These are phyloP conservation scores for Campaea margaritaria DNA, from an alignment of 2,888 invertebrate genomes.

Conservation along the genomic window DNA sequence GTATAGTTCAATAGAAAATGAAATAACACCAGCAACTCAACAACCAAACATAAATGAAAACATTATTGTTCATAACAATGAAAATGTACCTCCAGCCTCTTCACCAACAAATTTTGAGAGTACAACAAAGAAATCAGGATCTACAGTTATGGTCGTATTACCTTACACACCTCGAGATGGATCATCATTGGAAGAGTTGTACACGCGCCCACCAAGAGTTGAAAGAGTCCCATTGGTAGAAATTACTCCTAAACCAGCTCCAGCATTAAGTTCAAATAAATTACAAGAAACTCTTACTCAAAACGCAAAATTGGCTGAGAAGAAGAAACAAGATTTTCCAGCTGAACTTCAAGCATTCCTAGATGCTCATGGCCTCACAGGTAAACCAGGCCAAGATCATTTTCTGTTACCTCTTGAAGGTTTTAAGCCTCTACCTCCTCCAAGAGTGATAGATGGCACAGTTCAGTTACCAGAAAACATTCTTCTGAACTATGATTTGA, in stretches of 20 bases:
- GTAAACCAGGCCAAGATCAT: slow-evolving; percentile 69
- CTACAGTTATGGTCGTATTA: slow-evolving; percentile 87
- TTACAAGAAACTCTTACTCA: slow-evolving; percentile 54
- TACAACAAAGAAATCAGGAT: slow-evolving; percentile 61
- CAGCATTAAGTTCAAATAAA: slow-evolving; percentile 49
- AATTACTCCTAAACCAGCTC: slow-evolving; percentile 60
- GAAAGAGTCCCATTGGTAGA: slow-evolving; percentile 78
- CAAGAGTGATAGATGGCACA: slow-evolving; percentile 69
- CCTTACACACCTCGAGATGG: slow-evolving; percentile 86
- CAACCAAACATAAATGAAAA: slow-evolving; percentile 46
- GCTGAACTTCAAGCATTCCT: slow-evolving; percentile 74
- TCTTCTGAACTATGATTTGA: slow-evolving; percentile 72
- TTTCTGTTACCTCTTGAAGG: slow-evolving; percentile 77
- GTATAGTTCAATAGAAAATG: slow-evolving; percentile 59
- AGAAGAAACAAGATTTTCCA: slow-evolving; percentile 60
- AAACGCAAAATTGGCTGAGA: slow-evolving; percentile 55
- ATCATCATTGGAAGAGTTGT: slow-evolving; percentile 86
- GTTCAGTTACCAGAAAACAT: slow-evolving; percentile 78
- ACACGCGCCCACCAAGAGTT: slow-evolving; percentile 87
- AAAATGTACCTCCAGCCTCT: slow-evolving; percentile 42
- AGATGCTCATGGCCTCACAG: slow-evolving; percentile 72
- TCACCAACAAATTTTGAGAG: slow-evolving; percentile 53
- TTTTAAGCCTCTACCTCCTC: slow-evolving; percentile 77
- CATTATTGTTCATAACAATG: slow-evolving; percentile 41
- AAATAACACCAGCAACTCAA: slow-evolving; percentile 53